These are phyloP conservation scores for Ptiloglossa arizonensis DNA, from an alignment of 1,140 invertebrate genomes.

Conservation along the genomic window DNA sequence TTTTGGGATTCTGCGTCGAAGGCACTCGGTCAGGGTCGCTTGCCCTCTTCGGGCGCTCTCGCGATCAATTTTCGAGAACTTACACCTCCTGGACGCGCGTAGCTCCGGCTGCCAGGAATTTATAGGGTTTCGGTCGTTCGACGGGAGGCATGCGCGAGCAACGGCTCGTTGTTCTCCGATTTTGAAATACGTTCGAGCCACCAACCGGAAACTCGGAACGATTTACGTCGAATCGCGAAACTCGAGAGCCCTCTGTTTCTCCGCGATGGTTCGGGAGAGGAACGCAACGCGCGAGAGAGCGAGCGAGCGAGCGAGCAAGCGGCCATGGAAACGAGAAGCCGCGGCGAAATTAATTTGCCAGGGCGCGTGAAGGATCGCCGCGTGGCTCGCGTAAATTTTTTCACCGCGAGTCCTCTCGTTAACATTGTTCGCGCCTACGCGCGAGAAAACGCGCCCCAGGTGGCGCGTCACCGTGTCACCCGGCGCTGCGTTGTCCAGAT, in stretches of 20 bases:
- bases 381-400: constrained; percentile 44
- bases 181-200: too few relatives aligned
- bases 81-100: constrained; percentile 32
- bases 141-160: not conserved
- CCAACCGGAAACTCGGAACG: too few relatives aligned
- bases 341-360: constrained; percentile 49
- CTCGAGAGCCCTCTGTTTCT: too few relatives aligned
- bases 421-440: constrained; percentile 50
- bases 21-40: constrained; percentile 72
- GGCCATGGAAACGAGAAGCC: constrained; percentile 25
- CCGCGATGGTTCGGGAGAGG: too few relatives aligned
- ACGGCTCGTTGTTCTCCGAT: constrained; percentile 39
- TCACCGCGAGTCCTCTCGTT: constrained; percentile 35
- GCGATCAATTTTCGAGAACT: constrained; percentile 57
- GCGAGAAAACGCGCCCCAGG: constrained; percentile 41
- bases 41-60: constrained; percentile 20
- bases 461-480: constrained; percentile 49
- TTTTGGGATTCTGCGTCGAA: constrained; percentile 67
- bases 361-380: constrained; percentile 1
- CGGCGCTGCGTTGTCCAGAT: constrained; percentile 45
- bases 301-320: too few relatives aligned
- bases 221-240: too few relatives aligned
- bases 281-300: not conserved
- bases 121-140: constrained; percentile 18
- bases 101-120: constrained; percentile 31